Evolutionary conservation across 2,113 vertebrate species (phyloP), one percentile per base, ranked within the genome.

Genomic region (Alouatta palliata): DNA sequence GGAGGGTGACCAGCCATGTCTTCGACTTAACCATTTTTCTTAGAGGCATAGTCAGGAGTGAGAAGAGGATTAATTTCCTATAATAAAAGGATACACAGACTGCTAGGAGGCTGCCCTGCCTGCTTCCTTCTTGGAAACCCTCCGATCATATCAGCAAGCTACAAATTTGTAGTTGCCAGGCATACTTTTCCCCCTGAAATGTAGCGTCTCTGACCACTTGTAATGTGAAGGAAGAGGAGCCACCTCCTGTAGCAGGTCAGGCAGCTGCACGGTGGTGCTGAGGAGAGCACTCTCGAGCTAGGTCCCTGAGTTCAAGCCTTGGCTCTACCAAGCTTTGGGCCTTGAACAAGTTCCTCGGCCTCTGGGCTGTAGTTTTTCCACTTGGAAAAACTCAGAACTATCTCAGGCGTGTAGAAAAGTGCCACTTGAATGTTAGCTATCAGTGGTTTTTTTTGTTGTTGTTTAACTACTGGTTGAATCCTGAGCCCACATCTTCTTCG

Each of bases 21-120:
- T 84, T 49, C 77, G 85, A 85, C 77, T 90, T 87, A 14, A 66
- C 37, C 81, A 1, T 89, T 94, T 95, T 75, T 92, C 95, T 90
- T 45, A 13, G 84, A 85, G 83, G 71, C 45, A 61, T 23, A 64
- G 47, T 82, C 54, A 56, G 49, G 66, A 90, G 54, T 70, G 49
- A 83, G 85, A 16, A 76, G 92, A 89, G 54, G 73, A 91, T 86
- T 88, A 21, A 56, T 94, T 70, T 94, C 94, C 70, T 70, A 8
- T 43, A 92, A 71, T 52, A 91, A 43, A 56, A 25, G 66, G 90
- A 58, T 79, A 47, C 45, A 45, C 0, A 0, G 66, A 54, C 40
- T 9, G 14, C 49, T n/a, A 82, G 47, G 49, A 58, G 68, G 27
- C 93, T 25, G 21, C 27, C 40, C 37, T 89, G 64, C 85, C 88